Evolutionary conservation across 2,113 vertebrate species (phyloP).

Genomic region (Oophaga pumilio): DNA sequence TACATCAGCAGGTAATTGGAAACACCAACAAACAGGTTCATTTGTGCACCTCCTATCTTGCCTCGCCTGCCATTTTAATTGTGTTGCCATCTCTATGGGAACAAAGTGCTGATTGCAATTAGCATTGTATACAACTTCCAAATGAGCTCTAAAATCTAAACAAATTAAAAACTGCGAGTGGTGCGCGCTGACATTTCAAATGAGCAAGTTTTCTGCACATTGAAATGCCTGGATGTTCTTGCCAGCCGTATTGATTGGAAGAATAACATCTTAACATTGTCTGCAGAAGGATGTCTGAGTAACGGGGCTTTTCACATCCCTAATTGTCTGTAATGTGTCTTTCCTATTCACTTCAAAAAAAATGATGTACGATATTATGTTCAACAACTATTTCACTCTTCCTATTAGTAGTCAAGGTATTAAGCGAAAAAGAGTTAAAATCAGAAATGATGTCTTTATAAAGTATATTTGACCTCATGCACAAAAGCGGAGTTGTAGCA

Average conservation of each 20-base stretch:
- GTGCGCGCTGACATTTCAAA: constrained; percentile 50
- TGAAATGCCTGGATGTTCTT: constrained; percentile 25
- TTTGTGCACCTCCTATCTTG: constrained; percentile 51
- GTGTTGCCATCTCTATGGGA: constrained; percentile 58
- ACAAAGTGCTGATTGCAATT: constrained; percentile 56
- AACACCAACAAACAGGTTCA: constrained; percentile 57
- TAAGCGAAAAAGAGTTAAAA: not conserved
- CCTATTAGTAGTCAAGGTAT: not conserved
- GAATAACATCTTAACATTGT: constrained; percentile 41
- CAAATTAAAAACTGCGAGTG: constrained; percentile 56
- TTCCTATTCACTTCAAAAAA: not conserved
- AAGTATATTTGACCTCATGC: not conserved
- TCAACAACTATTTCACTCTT: not conserved
- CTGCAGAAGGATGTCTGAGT: constrained; percentile 24
- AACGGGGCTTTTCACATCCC: not conserved
- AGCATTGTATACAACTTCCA: constrained; percentile 57
- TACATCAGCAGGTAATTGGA: constrained; percentile 54
- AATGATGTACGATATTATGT: not conserved
- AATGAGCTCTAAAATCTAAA: constrained; percentile 56
- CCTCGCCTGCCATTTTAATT: constrained; percentile 55
- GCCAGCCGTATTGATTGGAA: constrained; percentile 49
- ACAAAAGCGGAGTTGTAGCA: not conserved
- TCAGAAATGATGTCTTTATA: not conserved
- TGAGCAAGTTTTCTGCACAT: constrained; percentile 32
- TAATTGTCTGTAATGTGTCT: constrained; percentile 22